Conservation (phyloP, 2,797 vertebrate species). For the Galaxias olidus region DNA sequence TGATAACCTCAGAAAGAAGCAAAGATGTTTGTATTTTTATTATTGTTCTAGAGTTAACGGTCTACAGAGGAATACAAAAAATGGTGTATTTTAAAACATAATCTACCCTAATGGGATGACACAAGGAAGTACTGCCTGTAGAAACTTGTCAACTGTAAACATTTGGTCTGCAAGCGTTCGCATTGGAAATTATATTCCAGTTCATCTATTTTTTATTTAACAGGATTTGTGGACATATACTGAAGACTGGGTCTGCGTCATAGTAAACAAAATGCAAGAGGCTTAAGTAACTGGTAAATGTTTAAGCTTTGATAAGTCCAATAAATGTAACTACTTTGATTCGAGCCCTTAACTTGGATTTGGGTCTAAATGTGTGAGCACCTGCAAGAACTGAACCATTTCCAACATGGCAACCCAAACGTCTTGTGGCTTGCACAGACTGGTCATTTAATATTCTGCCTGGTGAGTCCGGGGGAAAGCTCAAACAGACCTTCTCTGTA, state of each 20-base stretch:
- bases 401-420: slow-evolving; percentile 56
- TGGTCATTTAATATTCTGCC: slow-evolving; percentile 70
- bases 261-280: no score
- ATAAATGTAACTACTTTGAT: slow-evolving; percentile 24
- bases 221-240: slow-evolving; percentile 25
- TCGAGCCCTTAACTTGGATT: slow-evolving; percentile 21
- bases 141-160: no score
- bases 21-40: no score
- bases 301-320: slow-evolving; percentile 21
- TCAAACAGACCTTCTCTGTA: slow-evolving; percentile 29
- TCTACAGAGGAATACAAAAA: no score
- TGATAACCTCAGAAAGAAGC: no score
- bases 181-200: no score
- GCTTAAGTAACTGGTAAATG: not conserved
- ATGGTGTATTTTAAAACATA: no score
- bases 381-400: slow-evolving; percentile 69
- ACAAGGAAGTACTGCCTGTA: no score
- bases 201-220: slow-evolving; percentile 56
- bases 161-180: no score
- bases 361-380: slow-evolving; percentile 48
- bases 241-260: no score
- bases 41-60: no score
- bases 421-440: slow-evolving; percentile 48
- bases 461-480: slow-evolving; percentile 27
- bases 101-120: no score